Evolutionary conservation across 1,140 invertebrate species (phyloP).

Genomic region (Leptinotarsa texana): DNA sequence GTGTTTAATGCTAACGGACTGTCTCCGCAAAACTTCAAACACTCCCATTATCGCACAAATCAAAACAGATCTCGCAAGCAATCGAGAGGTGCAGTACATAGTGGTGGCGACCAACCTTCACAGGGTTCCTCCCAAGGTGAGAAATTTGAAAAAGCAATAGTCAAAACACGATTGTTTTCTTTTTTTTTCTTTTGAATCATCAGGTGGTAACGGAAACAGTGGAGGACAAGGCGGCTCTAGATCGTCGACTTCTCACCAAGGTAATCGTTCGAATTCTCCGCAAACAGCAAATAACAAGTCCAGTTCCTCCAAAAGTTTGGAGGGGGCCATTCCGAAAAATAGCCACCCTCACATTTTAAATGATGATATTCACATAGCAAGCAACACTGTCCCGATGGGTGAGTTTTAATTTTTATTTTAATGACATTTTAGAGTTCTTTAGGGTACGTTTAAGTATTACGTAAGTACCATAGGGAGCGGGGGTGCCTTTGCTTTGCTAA

Average conservation of each 20-base stretch:
- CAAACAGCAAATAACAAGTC: slow-evolving; percentile 14
- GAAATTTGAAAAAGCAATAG: too few relatives aligned
- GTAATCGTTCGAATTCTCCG: slow-evolving; percentile 21
- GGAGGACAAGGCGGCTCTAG: slow-evolving; percentile 22
- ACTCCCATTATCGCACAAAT: slow-evolving; percentile 53
- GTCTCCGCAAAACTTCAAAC: slow-evolving; percentile 69
- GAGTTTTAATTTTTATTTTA: not conserved
- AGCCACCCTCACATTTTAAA: slow-evolving; percentile 14
- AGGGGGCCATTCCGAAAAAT: slow-evolving; percentile 23
- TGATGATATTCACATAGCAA: slow-evolving; percentile 22
- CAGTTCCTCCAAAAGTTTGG: slow-evolving; percentile 18
- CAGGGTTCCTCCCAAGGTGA: slow-evolving; percentile 25
- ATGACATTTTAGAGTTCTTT: too few relatives aligned
- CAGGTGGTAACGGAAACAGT: slow-evolving; percentile 11
- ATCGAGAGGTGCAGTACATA: slow-evolving; percentile 10
- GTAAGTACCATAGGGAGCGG: too few relatives aligned
- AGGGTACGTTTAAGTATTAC: too few relatives aligned
- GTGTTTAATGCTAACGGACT: slow-evolving; percentile 77
- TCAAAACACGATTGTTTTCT: too few relatives aligned
- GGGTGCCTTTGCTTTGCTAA: too few relatives aligned
- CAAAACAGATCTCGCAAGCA: slow-evolving; percentile 34
- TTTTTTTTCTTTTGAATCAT: too few relatives aligned
- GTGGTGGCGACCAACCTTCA: slow-evolving; percentile 26
- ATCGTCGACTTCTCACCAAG: slow-evolving; percentile 25
- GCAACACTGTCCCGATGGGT: slow-evolving; percentile 27